These are phyloP conservation scores for Lydus trimaculatus DNA, from an alignment of 2,888 invertebrate genomes.

Conservation along the genomic window DNA sequence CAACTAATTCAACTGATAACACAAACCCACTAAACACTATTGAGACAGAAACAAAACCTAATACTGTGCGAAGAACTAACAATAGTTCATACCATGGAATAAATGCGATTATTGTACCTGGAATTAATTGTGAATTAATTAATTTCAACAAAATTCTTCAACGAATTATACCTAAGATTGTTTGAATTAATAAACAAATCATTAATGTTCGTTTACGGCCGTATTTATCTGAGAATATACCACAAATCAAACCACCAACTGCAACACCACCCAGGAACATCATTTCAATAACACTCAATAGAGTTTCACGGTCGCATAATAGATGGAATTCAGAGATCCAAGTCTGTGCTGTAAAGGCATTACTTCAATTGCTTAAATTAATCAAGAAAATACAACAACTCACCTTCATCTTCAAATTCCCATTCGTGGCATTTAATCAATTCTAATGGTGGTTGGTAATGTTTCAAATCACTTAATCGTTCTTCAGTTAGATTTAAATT, in stretches of 20 bases:
- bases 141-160: too few relatives aligned
- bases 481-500: slow-evolving; percentile 56
- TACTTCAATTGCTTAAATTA: too few relatives aligned
- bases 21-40: slow-evolving; percentile 84
- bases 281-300: slow-evolving; percentile 78
- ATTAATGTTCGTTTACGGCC: slow-evolving; percentile 80
- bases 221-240: slow-evolving; percentile 79
- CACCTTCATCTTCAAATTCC: slow-evolving; percentile 57
- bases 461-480: slow-evolving; percentile 34
- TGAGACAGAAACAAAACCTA: slow-evolving; percentile 82
- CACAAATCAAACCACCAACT: slow-evolving; percentile 79
- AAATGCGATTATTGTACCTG: slow-evolving; percentile 68
- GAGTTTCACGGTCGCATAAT: slow-evolving; percentile 74
- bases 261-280: slow-evolving; percentile 80
- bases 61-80: slow-evolving; percentile 71
- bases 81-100: slow-evolving; percentile 76
- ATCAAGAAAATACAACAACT: slow-evolving; percentile 18
- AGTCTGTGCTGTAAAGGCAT: slow-evolving; percentile 64
- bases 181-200: slow-evolving; percentile 73
- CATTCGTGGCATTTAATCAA: slow-evolving; percentile 50
- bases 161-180: slow-evolving; percentile 68
- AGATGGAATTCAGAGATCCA: slow-evolving; percentile 80
- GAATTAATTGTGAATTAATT: slow-evolving; percentile 23
- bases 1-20: slow-evolving; percentile 78
- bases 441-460: slow-evolving; percentile 10